Evolutionary conservation across 2,888 invertebrate genomes (phyloP).

Genomic region (Coremacera marginata): DNA sequence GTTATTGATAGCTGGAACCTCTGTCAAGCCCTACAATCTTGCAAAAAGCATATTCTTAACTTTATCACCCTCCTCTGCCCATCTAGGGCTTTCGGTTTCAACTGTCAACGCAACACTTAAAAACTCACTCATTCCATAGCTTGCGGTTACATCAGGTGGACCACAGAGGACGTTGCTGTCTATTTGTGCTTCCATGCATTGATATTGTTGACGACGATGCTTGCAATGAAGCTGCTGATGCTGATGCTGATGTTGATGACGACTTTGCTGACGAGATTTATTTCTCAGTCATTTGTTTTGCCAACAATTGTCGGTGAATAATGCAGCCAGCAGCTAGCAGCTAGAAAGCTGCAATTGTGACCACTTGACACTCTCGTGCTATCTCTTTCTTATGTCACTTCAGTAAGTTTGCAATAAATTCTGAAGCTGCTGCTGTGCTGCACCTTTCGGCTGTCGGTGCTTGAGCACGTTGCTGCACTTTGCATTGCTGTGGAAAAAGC

Average conservation of each 20-base stretch:
- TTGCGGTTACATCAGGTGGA: slow-evolving; percentile 23
- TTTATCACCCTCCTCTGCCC: background rate
- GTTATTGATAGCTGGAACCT: too few relatives aligned
- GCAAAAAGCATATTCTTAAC: too few relatives aligned
- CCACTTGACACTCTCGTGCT: slow-evolving; percentile 36
- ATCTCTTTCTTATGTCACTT: slow-evolving; percentile 32
- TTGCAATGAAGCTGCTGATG: slow-evolving; percentile 7
- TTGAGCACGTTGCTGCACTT: slow-evolving; percentile 58
- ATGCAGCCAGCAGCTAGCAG: slow-evolving; percentile 4
- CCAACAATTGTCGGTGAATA: slow-evolving; percentile 35
- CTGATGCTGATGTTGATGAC: slow-evolving; percentile 30
- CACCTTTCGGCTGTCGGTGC: slow-evolving; percentile 59
- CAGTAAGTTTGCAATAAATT: slow-evolving; percentile 43
- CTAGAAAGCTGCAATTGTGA: slow-evolving; percentile 34
- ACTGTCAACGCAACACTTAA: slow-evolving; percentile 27
- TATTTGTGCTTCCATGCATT: background rate
- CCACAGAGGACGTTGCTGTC: background rate
- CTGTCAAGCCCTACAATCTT: too few relatives aligned
- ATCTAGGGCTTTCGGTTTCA: background rate
- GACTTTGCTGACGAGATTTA: slow-evolving; percentile 38
- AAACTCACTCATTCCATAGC: background rate
- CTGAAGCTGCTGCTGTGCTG: slow-evolving; percentile 56
- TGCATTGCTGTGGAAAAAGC: slow-evolving; percentile 27
- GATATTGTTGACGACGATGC: background rate
- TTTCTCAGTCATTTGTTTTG: slow-evolving; percentile 43